Evolutionary conservation across 2,113 vertebrate genomes (phyloP).

Genomic region (Sturnira hondurensis): DNA sequence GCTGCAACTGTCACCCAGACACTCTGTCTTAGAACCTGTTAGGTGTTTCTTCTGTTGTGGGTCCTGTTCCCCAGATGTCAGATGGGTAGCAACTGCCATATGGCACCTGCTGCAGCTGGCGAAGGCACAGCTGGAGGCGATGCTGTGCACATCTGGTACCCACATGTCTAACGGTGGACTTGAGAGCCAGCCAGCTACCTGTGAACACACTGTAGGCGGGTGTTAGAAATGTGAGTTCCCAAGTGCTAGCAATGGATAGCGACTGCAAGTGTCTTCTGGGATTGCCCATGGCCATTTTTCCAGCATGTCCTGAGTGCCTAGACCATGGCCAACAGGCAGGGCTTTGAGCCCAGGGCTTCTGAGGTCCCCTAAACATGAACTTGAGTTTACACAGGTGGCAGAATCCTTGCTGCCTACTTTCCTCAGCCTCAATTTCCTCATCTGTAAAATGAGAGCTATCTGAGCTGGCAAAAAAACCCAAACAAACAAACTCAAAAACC

Average conservation of each 20-base stretch:
- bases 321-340: background rate
- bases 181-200: conserved; percentile 74
- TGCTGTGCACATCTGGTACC: conserved; percentile 76
- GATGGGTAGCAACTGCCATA: conserved; percentile 64
- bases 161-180: conserved; percentile 77
- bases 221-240: background rate
- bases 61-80: conserved; percentile 59
- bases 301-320: background rate
- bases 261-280: background rate
- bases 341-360: background rate
- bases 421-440: background rate
- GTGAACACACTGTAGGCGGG: conserved; percentile 57
- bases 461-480: background rate
- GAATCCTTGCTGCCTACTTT: background rate
- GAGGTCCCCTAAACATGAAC: background rate
- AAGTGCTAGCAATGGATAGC: background rate
- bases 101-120: conserved; percentile 70
- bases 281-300: background rate
- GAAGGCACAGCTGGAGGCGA: conserved; percentile 78
- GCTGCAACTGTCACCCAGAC: background rate
- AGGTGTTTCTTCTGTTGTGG: conserved; percentile 44
- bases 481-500: background rate
- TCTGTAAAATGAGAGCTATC: background rate
- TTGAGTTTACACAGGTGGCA: background rate
- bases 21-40: background rate